Conservation (phyloP, 2,797 vertebrate genomes). For the Sebastes hopkinsi region DNA sequence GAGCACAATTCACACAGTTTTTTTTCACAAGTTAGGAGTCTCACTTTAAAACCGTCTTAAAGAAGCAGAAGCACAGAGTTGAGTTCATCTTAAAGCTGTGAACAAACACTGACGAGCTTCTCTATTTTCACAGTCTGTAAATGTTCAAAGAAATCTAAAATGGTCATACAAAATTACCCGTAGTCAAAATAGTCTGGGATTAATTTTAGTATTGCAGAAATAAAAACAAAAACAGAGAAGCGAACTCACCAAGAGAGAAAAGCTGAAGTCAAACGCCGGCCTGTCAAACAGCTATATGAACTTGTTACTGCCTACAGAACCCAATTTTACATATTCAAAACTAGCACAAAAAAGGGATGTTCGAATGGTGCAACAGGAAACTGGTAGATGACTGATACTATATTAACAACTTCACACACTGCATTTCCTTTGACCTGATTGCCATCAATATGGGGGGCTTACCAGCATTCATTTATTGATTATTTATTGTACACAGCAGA, state of each 20-base stretch:
- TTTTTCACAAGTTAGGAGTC: neutral
- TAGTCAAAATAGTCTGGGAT: neutral
- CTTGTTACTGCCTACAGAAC: neutral
- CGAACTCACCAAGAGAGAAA: slow-evolving; percentile 43
- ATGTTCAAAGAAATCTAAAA: neutral
- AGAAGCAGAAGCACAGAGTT: neutral
- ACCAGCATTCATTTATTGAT: neutral
- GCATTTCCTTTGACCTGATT: neutral
- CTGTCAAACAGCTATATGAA: neutral
- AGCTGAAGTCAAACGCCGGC: neutral
- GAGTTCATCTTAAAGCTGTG: neutral
- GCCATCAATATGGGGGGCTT: no score
- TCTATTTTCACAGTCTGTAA: neutral
- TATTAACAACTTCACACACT: no score
- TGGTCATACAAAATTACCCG: no score
- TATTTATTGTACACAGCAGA: no score
- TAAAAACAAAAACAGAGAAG: neutral
- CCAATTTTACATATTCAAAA: neutral
- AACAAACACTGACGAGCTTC: neutral
- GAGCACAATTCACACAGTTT: neutral
- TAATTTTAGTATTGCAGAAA: neutral
- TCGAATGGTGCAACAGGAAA: slow-evolving; percentile 48
- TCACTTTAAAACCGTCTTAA: neutral
- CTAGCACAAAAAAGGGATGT: slow-evolving; percentile 3
- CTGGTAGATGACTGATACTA: neutral